These are phyloP conservation scores for Chironex yamaguchii DNA, from an alignment of 30 jellyfish, hydroid and myxozoan species.

Conservation along the genomic window DNA sequence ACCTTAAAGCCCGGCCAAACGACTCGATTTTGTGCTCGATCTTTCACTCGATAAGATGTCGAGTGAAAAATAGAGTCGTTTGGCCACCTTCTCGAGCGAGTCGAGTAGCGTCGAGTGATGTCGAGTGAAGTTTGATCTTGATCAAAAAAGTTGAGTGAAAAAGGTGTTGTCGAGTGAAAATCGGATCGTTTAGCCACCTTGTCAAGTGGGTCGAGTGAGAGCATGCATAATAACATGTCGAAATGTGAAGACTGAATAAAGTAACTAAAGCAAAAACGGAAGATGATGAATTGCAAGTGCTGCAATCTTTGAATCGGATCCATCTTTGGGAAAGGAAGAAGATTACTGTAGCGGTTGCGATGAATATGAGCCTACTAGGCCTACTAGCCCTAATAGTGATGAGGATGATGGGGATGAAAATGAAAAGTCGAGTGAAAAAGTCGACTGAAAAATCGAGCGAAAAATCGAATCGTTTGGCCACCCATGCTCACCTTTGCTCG, in stretches of 20 bases:
- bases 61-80: conserved; percentile 35
- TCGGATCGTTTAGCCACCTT: conserved; percentile 28
- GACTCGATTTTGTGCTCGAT: no score
- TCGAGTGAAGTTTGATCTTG: conserved; percentile 51
- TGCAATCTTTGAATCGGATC: conserved; percentile 27
- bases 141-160: conserved; percentile 15
- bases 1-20: conserved; percentile 31
- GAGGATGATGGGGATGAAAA: no score
- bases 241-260: not conserved
- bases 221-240: not conserved
- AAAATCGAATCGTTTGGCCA: no score
- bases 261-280: conserved; percentile 5
- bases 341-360: conserved; percentile 21
- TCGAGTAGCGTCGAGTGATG: conserved; percentile 38
- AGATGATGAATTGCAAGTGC: conserved; percentile 1
- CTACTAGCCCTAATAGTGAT: no score
- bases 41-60: not conserved
- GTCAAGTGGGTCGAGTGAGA: conserved; percentile 16
- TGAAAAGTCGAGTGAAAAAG: no score
- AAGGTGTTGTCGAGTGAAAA: not conserved
- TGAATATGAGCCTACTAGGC: not conserved
- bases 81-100: conserved; percentile 56
- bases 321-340: conserved; percentile 27
- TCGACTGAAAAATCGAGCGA: no score
- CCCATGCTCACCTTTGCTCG: no score